Percentiles rank a stretch among this genome's conserved stretches.
Conservation (phyloP, 2,113 vertebrate genomes). For the Oncorhynchus tshawytscha region DNA sequence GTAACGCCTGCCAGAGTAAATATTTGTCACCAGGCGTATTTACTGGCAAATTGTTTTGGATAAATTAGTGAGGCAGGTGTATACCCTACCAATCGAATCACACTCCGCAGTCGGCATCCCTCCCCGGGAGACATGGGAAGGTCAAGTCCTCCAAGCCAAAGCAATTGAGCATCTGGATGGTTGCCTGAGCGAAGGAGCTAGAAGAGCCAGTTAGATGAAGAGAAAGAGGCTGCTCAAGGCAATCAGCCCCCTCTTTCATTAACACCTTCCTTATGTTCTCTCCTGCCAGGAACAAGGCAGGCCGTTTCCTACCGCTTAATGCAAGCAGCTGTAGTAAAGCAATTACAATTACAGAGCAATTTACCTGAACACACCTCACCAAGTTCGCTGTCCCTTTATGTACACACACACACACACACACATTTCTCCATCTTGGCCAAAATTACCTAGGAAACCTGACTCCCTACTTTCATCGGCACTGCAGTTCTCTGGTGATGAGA, state of each 20-base stretch:
- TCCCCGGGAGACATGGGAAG: constrained; percentile 46
- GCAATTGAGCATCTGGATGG: constrained; percentile 38
- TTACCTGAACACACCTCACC: constrained; percentile 29
- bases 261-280: constrained; percentile 25
- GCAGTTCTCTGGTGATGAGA: neutral
- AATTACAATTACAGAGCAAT: constrained; percentile 56
- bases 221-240: constrained; percentile 2
- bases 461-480: neutral
- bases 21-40: constrained; percentile 39
- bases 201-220: neutral
- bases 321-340: constrained; percentile 22
- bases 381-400: neutral
- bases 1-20: constrained; percentile 26
- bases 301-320: constrained; percentile 45
- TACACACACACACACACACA: neutral
- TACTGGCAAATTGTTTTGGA: constrained; percentile 47
- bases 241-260: constrained; percentile 19
- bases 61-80: constrained; percentile 33
- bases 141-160: constrained; percentile 51
- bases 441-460: neutral
- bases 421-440: neutral
- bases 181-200: constrained; percentile 29
- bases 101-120: constrained; percentile 31
- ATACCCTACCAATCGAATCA: constrained; percentile 30
- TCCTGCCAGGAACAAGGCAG: constrained; percentile 50